Conservation (phyloP, 1,140 invertebrate species). For the Trichoplusia ni region DNA sequence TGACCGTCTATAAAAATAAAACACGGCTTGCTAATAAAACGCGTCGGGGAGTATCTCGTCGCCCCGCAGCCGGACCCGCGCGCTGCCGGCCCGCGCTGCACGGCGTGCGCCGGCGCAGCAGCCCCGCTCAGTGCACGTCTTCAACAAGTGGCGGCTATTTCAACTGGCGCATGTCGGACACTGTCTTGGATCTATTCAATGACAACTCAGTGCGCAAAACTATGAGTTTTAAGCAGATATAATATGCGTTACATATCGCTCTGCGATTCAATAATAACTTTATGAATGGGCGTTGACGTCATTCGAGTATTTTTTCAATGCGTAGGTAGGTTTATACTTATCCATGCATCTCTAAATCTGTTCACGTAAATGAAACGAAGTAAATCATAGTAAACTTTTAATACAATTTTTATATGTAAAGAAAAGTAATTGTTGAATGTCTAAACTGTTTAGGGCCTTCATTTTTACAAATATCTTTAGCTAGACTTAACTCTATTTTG, state of each 20-base stretch:
- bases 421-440: constrained; percentile 12
- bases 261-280: constrained; percentile 38
- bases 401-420: constrained; percentile 8
- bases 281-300: constrained; percentile 67
- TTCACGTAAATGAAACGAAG: neutral
- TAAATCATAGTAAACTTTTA: constrained; percentile 15
- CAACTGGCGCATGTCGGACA: neutral
- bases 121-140: no score
- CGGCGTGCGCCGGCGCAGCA: constrained; percentile 1
- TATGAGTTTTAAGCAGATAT: constrained; percentile 4
- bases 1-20: constrained; percentile 70
- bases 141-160: no score
- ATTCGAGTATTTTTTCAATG: constrained; percentile 37
- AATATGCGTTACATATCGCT: constrained; percentile 5
- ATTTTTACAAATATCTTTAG: neutral
- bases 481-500: constrained; percentile 18
- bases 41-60: constrained; percentile 32
- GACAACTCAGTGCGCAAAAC: constrained; percentile 39
- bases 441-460: neutral
- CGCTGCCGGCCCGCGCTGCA: neutral
- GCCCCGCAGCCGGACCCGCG: neutral
- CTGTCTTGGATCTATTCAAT: neutral
- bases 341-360: neutral
- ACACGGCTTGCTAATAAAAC: constrained; percentile 49
- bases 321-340: constrained; percentile 12